Conservation (phyloP, 2,113 vertebrate species). For the Hippopotamus amphibius region DNA sequence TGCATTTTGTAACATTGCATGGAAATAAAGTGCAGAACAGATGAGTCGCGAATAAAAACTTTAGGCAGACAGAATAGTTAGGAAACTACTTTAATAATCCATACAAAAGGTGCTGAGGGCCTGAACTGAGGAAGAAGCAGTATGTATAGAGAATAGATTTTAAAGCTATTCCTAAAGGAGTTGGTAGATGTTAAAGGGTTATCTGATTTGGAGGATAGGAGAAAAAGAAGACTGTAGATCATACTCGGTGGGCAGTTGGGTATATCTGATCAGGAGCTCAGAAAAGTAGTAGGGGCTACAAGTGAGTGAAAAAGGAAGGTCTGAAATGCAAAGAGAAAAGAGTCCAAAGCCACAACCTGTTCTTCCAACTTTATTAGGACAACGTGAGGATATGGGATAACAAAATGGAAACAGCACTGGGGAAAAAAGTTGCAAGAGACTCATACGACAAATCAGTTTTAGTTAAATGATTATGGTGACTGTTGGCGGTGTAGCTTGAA, state of each 20-base stretch:
- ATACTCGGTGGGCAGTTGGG: neutral
- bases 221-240: neutral
- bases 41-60: neutral
- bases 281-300: neutral
- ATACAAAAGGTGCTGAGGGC: neutral
- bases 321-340: neutral
- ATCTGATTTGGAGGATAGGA: neutral
- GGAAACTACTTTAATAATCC: neutral
- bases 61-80: neutral
- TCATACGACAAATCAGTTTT: neutral
- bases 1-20: neutral
- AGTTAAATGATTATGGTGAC: constrained; percentile 4
- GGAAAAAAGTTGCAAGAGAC: neutral
- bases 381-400: neutral
- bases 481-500: neutral
- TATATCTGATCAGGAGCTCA: neutral
- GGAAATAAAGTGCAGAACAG: neutral
- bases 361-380: neutral
- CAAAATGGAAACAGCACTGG: constrained; percentile 45
- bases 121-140: neutral
- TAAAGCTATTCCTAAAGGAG: neutral
- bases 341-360: neutral
- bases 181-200: neutral
- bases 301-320: neutral
- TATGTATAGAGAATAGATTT: neutral